Base-by-base conservation (phyloP, 2,797 vertebrate genomes). In the Channa striata region DNA sequence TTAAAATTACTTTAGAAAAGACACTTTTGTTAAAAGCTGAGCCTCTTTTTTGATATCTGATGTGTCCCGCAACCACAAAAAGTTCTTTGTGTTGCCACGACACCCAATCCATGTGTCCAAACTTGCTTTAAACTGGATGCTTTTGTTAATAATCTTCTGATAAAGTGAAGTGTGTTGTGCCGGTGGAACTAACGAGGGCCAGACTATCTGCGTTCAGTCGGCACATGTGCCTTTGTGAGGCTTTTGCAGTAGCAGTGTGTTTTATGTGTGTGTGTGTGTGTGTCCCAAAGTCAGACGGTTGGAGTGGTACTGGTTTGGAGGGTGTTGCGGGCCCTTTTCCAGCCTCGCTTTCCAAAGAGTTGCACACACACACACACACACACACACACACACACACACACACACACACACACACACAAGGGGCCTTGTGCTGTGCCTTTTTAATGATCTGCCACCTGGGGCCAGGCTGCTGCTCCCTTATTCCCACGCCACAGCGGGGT, bases 391-490 rank as follows among this genome's bases (percentile, higher is more conserved):
- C 25, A 30, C 25, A 30, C 25, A 30, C 25, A 3, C 25, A 30
- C 68, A 89, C 68, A 87, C 68, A 73, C 40, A 82, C 77, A 80
- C 74, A 67, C 66, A 81, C 75, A 89, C 59, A 90, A 74, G 83
- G 62, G 77, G 73, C 80, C 89, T 84, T 89, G 88, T 87, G 82
- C 83, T 78, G 72, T 57, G 82, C 69, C 72, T 86, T 93, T 90
- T 23, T 87, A 93, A 93, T 93, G 91, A 93, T 93, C 90, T 91
- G 82, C 85, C 81, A 90, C 81, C 68, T 64, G 51, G 72, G 78
- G 61, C 70, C 79, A 77, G 72, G 79, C 80, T 85, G 82, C 80
- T 50, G 84, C 78, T 86, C 77, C 33, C 64, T 69, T 61, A 74
- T 91, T 91, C 89, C 87, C 87, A 90, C 68, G 60, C 85, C 76